These are phyloP conservation scores for Harpalus rufipes DNA, from an alignment of 2,888 invertebrate species.

Conservation along the genomic window DNA sequence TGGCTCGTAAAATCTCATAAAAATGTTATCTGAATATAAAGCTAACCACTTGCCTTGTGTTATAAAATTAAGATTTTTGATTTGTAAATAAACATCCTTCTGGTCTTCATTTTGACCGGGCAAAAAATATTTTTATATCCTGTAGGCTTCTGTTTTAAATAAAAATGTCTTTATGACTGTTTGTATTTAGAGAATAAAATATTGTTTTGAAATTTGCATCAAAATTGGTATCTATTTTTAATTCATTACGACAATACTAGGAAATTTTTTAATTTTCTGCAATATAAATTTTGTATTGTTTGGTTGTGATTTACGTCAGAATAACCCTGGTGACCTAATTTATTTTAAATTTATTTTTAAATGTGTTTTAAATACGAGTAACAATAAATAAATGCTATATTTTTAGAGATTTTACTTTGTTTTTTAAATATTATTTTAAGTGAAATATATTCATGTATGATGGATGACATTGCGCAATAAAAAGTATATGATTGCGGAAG, in stretches of 20 bases:
- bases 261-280: neutral
- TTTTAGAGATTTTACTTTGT: too few species aligned
- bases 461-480: too few species aligned
- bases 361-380: neutral
- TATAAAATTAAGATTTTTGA: slow-evolving; percentile 22
- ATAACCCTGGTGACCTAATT: neutral
- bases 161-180: slow-evolving; percentile 12
- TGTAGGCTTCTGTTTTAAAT: slow-evolving; percentile 1
- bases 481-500: too few species aligned
- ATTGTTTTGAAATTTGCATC: slow-evolving; percentile 1
- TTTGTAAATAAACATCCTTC: slow-evolving; percentile 22
- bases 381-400: too few species aligned
- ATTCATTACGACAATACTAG: neutral
- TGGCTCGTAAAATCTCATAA: slow-evolving; percentile 52
- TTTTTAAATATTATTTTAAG: too few species aligned
- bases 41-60: slow-evolving; percentile 41
- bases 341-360: neutral
- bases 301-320: neutral
- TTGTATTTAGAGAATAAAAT: slow-evolving; percentile 6
- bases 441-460: too few species aligned
- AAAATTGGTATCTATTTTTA: slow-evolving; percentile 10
- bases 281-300: neutral
- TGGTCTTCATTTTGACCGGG: slow-evolving; percentile 15
- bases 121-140: slow-evolving; percentile 29
- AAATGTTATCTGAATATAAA: slow-evolving; percentile 57